phyloP scores from a whole-genome alignment of 2,888 invertebrate genomes.

The Cephus nigrinus region DNA sequence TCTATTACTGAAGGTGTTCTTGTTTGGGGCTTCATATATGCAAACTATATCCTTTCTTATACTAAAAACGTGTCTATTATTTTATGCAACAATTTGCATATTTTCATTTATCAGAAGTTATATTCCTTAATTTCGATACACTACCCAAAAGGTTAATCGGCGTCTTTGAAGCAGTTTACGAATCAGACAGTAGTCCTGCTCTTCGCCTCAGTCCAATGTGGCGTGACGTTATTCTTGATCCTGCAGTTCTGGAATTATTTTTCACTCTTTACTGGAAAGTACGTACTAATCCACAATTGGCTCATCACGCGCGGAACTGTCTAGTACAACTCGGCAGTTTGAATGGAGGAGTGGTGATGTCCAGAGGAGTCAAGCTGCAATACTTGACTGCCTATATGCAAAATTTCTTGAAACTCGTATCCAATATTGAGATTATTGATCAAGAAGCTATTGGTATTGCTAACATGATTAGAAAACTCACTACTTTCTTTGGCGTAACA shows the following conservation, averaged over 20 bases:
- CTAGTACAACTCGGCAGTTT: slow-evolving; percentile 83
- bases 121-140: slow-evolving; percentile 57
- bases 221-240: slow-evolving; percentile 82
- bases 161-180: slow-evolving; percentile 77
- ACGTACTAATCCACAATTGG: slow-evolving; percentile 78
- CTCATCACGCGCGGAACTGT: slow-evolving; percentile 83
- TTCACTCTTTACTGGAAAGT: slow-evolving; percentile 88
- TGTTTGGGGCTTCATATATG: slow-evolving; percentile 84
- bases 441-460: slow-evolving; percentile 78
- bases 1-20: slow-evolving; percentile 82
- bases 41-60: slow-evolving; percentile 68
- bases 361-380: slow-evolving; percentile 67
- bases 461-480: slow-evolving; percentile 74
- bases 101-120: not conserved
- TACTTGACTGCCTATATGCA: slow-evolving; percentile 73
- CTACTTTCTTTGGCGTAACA: slow-evolving; percentile 70
- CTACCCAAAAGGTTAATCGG: slow-evolving; percentile 78
- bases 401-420: slow-evolving; percentile 72
- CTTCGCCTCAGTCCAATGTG: slow-evolving; percentile 76
- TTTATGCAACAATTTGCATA: not conserved
- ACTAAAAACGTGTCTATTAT: slow-evolving; percentile 3
- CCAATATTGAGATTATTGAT: slow-evolving; percentile 72
- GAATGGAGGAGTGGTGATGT: slow-evolving; percentile 71
- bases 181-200: slow-evolving; percentile 72
- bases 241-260: slow-evolving; percentile 80